Evolutionary conservation across 2,888 invertebrate species (phyloP).

Genomic region (Acleris emargana): DNA sequence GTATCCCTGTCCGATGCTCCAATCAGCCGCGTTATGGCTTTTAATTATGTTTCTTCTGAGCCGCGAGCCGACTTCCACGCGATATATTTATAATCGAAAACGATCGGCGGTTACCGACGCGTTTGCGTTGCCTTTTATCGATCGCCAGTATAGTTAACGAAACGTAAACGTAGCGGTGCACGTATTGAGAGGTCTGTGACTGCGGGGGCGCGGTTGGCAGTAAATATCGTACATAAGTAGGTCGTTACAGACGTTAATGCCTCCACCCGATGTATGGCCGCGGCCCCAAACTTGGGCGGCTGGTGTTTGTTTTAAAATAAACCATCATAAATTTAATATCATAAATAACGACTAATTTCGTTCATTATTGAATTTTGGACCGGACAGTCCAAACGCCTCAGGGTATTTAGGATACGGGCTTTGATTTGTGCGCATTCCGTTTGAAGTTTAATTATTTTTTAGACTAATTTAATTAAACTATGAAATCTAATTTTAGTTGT

Average conservation of each 20-base stretch:
- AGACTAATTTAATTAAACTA: conserved; percentile 30
- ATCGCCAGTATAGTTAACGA: conserved; percentile 36
- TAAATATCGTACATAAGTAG: conserved; percentile 49
- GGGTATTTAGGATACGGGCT: conserved; percentile 25
- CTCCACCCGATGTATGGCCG: conserved; percentile 44
- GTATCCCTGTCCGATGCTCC: conserved; percentile 51
- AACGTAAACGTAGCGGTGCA: conserved; percentile 46
- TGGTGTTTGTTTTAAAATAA: conserved; percentile 57
- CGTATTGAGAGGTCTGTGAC: conserved; percentile 41
- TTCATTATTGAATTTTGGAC: conserved; percentile 57
- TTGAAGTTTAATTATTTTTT: conserved; percentile 28
- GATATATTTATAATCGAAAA: conserved; percentile 43
- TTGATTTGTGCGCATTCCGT: conserved; percentile 35
- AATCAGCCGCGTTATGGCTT: conserved; percentile 53
- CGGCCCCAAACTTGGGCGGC: conserved; percentile 41
- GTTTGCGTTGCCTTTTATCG: conserved; percentile 40
- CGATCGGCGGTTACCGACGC: conserved; percentile 38
- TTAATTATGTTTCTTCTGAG: conserved; percentile 52
- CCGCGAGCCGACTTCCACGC: conserved; percentile 40
- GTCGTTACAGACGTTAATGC: conserved; percentile 44
- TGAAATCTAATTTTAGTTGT: conserved; percentile 3
- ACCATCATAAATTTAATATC: conserved; percentile 52
- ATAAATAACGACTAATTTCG: conserved; percentile 56
- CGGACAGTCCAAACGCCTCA: conserved; percentile 28
- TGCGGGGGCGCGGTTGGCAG: conserved; percentile 41